Percentiles rank a stretch among this genome's conserved stretches.
Evolutionary conservation across 92 coral and sea anemone genomes (phyloP).

Genomic region (Porites lobata): DNA sequence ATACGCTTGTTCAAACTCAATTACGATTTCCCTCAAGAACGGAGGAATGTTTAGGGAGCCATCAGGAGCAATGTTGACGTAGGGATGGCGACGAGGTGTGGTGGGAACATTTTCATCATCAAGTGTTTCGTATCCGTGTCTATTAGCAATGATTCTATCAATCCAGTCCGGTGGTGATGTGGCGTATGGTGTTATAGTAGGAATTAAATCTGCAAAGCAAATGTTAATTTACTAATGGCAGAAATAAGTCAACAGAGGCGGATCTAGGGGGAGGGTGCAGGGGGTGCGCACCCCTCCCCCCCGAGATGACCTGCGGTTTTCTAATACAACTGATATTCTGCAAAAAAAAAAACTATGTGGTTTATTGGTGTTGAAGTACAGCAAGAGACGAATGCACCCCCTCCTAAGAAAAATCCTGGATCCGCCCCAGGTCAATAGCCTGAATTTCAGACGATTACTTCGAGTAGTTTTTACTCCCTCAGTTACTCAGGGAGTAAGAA

Average conservation of each 20-base stretch:
- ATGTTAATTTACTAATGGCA: neutral
- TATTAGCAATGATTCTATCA: neutral
- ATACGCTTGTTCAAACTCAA: constrained; percentile 22
- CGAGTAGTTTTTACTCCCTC: neutral
- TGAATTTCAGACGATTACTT: neutral
- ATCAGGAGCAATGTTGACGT: constrained; percentile 28
- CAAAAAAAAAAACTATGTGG: too few relatives aligned
- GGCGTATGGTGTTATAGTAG: constrained; percentile 28
- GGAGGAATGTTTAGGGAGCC: constrained; percentile 33
- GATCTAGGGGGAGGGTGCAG: too few relatives aligned
- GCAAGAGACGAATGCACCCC: too few relatives aligned
- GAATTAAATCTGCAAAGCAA: neutral
- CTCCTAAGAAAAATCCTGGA: too few relatives aligned
- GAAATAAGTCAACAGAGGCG: neutral
- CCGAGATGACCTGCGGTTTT: too few relatives aligned
- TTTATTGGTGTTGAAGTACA: too few relatives aligned
- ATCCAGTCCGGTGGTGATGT: constrained; percentile 23
- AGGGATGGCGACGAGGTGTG: neutral
- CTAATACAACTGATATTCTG: too few relatives aligned
- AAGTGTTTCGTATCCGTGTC: constrained; percentile 6
- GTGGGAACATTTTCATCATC: constrained; percentile 20
- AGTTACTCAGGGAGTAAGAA: too few relatives aligned
- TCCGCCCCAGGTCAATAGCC: neutral
- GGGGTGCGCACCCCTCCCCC: too few relatives aligned
- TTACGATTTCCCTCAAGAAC: neutral